phyloP scores from a whole-genome alignment of 2,797 vertebrate species.

The Parauchenoglanis punctatus region DNA sequence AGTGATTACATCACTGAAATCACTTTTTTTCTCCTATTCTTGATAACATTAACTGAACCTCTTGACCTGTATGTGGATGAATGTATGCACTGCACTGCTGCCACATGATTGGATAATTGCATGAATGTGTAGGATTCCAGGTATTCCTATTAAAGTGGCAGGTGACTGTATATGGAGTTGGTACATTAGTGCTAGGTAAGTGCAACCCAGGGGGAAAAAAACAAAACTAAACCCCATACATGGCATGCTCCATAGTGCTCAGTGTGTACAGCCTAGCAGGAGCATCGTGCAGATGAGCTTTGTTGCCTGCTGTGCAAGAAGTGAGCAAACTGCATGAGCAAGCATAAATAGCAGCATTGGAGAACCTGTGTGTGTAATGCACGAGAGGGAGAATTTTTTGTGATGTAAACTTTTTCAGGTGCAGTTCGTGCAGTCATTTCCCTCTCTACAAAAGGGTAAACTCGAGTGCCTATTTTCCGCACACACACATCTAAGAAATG shows the following conservation, averaged over 20 bases:
- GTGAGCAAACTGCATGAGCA: neutral
- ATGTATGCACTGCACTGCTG: neutral
- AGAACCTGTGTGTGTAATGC: neutral
- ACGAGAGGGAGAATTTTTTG: neutral
- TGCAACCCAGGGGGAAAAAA: neutral
- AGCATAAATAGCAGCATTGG: neutral
- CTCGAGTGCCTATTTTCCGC: neutral
- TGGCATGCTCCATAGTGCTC: neutral
- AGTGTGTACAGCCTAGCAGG: neutral
- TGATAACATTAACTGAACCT: neutral
- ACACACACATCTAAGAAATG: neutral
- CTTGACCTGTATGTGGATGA: neutral
- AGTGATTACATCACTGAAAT: neutral
- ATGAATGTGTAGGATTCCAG: neutral
- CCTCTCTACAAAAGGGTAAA: neutral
- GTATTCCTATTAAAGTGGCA: neutral
- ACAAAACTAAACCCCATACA: neutral
- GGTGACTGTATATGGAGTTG: neutral
- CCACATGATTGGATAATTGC: neutral
- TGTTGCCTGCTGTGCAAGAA: no score
- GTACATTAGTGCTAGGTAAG: no score
- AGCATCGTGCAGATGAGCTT: neutral
- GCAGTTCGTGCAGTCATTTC: neutral
- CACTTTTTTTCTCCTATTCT: neutral
- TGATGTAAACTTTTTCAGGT: neutral